Evolutionary conservation across 30 jellyfish, hydroid and myxozoan species (phyloP).

Genomic region (Turritopsis dohrnii): DNA sequence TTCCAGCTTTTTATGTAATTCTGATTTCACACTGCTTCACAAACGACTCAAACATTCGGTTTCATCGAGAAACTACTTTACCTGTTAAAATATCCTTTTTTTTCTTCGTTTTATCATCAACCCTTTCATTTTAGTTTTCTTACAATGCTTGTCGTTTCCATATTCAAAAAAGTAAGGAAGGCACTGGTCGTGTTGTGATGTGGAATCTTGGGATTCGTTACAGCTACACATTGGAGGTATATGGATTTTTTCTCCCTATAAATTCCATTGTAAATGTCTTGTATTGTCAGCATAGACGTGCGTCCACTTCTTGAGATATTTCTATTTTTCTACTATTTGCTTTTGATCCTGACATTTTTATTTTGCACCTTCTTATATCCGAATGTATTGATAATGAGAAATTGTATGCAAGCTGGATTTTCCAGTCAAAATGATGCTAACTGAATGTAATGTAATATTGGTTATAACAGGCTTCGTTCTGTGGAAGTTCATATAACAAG

Average conservation of each 20-base stretch:
- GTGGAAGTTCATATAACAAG: slow-evolving; percentile 78
- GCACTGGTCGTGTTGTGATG: slow-evolving; percentile 91
- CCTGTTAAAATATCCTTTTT: not conserved
- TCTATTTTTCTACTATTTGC: too few species aligned
- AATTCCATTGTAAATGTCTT: not conserved
- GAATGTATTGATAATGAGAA: too few species aligned
- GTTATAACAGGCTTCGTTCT: slow-evolving; percentile 70
- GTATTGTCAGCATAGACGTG: too few species aligned
- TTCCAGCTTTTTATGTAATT: not conserved
- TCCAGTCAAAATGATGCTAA: too few species aligned
- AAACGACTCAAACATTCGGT: not conserved
- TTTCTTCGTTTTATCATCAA: not conserved
- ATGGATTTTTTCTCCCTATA: not conserved
- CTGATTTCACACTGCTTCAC: not conserved
- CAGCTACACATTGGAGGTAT: slow-evolving; percentile 88
- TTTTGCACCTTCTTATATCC: too few species aligned
- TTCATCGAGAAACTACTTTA: not conserved
- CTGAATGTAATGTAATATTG: too few species aligned
- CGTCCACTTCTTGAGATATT: too few species aligned
- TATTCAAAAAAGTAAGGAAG: slow-evolving; percentile 62
- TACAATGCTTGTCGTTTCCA: slow-evolving; percentile 56
- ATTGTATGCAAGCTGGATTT: too few species aligned
- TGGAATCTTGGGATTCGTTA: slow-evolving; percentile 74
- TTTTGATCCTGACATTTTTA: too few species aligned
- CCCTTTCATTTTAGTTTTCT: slow-evolving; percentile 47